Evolutionary conservation across 2,113 vertebrate species (phyloP).

Genomic region (Piliocolobus tephrosceles): DNA sequence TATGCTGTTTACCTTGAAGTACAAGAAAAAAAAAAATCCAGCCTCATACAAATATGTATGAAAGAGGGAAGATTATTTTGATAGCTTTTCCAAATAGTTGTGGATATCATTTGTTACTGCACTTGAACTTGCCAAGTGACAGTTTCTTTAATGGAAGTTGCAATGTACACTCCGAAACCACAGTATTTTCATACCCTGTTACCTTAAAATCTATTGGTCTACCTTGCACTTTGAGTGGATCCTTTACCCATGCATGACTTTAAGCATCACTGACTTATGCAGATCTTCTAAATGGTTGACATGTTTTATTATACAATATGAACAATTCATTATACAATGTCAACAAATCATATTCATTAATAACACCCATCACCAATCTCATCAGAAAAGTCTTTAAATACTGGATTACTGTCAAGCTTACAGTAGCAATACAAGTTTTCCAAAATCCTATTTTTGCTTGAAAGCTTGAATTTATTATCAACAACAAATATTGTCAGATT

Average conservation of each 20-base stretch:
- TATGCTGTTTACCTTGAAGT: neutral
- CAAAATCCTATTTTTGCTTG: neutral
- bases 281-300: constrained; percentile 25
- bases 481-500: neutral
- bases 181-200: neutral
- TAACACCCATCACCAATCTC: neutral
- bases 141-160: constrained; percentile 9
- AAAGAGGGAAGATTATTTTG: neutral
- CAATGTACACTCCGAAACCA: neutral
- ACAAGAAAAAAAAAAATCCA: neutral
- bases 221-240: neutral
- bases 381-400: neutral
- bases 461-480: constrained; percentile 15
- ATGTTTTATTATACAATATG: constrained; percentile 2
- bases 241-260: constrained; percentile 5
- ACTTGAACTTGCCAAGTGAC: neutral
- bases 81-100: neutral
- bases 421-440: neutral
- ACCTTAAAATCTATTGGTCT: neutral
- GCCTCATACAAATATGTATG: neutral
- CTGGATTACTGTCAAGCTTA: neutral
- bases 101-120: neutral
- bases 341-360: neutral
- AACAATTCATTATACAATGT: neutral
- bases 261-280: neutral